A percentile compares a stretch with the other conserved stretches of the same genome.
These are phyloP conservation scores for Paramormyrops hopkinsi DNA, from an alignment of 2,797 vertebrate genomes.

Conservation along the genomic window DNA sequence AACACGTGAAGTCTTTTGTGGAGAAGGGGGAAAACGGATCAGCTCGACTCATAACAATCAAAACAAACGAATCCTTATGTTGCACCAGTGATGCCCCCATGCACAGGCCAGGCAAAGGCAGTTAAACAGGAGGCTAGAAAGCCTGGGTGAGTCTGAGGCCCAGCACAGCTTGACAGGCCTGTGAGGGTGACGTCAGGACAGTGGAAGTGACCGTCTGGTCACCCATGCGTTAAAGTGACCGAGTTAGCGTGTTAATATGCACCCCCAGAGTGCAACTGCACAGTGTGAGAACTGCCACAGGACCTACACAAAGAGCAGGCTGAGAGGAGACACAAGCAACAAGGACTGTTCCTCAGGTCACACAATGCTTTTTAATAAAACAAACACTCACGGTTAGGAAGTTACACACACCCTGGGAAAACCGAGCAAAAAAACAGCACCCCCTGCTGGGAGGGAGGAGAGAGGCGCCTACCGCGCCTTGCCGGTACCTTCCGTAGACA, in stretches of 20 bases:
- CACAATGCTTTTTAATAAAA: not conserved
- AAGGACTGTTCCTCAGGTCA: not conserved
- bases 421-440: constrained; percentile 9
- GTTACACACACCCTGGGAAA: not conserved
- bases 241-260: not conserved
- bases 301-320: not conserved
- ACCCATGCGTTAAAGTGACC: not conserved
- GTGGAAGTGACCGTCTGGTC: not conserved
- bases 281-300: not conserved
- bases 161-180: not conserved
- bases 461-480: constrained; percentile 37
- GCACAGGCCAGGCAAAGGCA: not conserved
- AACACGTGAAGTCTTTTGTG: not conserved
- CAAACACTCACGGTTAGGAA: not conserved
- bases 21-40: not conserved
- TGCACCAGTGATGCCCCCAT: not conserved
- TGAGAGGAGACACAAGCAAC: constrained; percentile 7
- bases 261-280: constrained; percentile 37
- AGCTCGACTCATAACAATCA: not conserved
- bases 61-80: not conserved
- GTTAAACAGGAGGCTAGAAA: not conserved
- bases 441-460: constrained; percentile 21
- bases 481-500: constrained; percentile 97
- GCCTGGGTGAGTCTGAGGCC: not conserved
- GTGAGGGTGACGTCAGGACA: not conserved